A percentile compares a stretch with the other conserved stretches of the same genome.
These are phyloP conservation scores for Strix occidentalis DNA, from an alignment of 2,797 vertebrate genomes.

Conservation along the genomic window DNA sequence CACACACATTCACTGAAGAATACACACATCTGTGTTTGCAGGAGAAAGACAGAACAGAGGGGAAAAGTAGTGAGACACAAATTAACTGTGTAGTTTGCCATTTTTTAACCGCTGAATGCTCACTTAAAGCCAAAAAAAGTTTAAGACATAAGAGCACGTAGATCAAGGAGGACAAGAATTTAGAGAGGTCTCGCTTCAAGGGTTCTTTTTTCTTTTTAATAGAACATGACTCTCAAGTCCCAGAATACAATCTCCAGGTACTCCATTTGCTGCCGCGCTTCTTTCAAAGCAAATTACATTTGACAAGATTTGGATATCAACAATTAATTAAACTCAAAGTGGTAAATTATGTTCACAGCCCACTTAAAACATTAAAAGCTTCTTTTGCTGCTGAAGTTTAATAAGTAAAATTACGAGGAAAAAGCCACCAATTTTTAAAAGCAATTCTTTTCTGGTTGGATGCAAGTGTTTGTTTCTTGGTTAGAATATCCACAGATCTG, in stretches of 20 bases:
- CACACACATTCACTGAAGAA: background rate
- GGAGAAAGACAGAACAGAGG: background rate
- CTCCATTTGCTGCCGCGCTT: background rate
- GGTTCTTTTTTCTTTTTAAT: background rate
- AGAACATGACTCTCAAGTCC: background rate
- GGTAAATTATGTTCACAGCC: constrained; percentile 18
- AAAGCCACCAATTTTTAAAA: background rate
- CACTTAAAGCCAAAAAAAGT: background rate
- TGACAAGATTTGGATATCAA: constrained; percentile 42
- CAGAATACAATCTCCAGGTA: background rate
- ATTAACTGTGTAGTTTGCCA: background rate
- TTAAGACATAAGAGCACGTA: background rate
- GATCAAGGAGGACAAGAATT: background rate
- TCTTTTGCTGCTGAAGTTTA: constrained; percentile 11
- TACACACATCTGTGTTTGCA: background rate
- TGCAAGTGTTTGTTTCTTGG: background rate
- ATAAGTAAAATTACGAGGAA: background rate
- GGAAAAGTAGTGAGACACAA: background rate
- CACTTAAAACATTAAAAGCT: constrained; percentile 22
- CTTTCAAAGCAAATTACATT: constrained; percentile 49
- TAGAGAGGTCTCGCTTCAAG: background rate
- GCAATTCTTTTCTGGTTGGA: background rate
- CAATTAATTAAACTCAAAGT: constrained; percentile 54
- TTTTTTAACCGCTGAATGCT: background rate
- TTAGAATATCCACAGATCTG: background rate